Evolutionary conservation across 2,113 vertebrate species (phyloP).

Genomic region (Syngnathus floridae): DNA sequence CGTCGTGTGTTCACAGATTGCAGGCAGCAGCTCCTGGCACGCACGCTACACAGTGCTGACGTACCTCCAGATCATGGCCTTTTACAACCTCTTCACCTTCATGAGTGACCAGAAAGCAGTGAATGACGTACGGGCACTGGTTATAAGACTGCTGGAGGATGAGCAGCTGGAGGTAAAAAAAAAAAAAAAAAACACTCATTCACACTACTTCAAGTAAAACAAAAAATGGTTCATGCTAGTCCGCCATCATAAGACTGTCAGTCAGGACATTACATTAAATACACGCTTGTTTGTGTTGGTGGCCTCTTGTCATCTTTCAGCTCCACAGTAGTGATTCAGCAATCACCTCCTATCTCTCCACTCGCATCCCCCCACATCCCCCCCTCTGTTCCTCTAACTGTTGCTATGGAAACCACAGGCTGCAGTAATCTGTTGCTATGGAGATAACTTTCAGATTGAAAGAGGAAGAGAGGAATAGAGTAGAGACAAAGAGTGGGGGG

Average conservation of each 20-base stretch:
- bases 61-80: constrained; percentile 97
- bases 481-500: constrained; percentile 47
- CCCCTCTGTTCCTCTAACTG: constrained; percentile 41
- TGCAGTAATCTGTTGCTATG: constrained; percentile 76
- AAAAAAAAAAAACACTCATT: background rate
- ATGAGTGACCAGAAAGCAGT: constrained; percentile 81
- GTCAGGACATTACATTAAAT: constrained; percentile 22
- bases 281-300: constrained; percentile 45
- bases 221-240: background rate
- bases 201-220: background rate
- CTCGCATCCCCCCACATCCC: constrained; percentile 20
- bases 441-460: constrained; percentile 64
- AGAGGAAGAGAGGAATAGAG: constrained; percentile 51
- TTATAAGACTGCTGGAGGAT: constrained; percentile 85
- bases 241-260: background rate
- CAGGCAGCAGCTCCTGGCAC: constrained; percentile 93
- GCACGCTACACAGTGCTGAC: constrained; percentile 90
- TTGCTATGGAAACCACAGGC: constrained; percentile 71
- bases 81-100: constrained; percentile 98
- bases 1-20: constrained; percentile 72
- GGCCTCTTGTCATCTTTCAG: constrained; percentile 40
- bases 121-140: constrained; percentile 76
- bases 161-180: constrained; percentile 89
- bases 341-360: constrained; percentile 44
- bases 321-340: constrained; percentile 68